Base-by-base conservation (phyloP, 2,797 vertebrate genomes). In the Thripadectes ignobilis region DNA sequence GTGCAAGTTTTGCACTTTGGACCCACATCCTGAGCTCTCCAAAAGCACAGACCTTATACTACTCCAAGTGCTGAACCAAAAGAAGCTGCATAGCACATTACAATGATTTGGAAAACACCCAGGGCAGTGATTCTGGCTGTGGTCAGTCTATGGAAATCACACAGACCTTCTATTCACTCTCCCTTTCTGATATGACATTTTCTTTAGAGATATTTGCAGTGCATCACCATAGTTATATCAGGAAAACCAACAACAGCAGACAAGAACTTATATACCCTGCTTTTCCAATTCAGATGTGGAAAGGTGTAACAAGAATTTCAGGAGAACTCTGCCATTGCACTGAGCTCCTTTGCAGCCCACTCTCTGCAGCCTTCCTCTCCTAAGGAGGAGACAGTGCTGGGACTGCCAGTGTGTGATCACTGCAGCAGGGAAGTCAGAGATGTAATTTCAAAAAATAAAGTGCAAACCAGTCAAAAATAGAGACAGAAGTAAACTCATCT, bases 51-150 rank as follows among this genome's bases (percentile, higher is more conserved):
- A 29, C 24, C 20, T 21, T 4, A 1, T 0, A 1, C 12, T 51
- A 7, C 39, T 68, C 34, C 11, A 34, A 5, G 30, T 23, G 57
- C 29, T 49, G 49, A 43, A 24, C 10, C 46, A 38, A 49, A 14
- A 36, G 36, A 10, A 58, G 43, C 29, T 63, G 27, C 3, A 1
- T 1, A 27, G 18, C 5, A 1, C 0, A 1, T 24, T 7, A 15
- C 15, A 51, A 10, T 4, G 24, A 59, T 26, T 30, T 55, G 58
- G 17, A 14, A 54, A 32, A 17, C 20, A 18, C 12, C 17, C 26
- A 57, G 14, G 27, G 34, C 43, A 61, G 16, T 0, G 4, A 73
- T 3, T 17, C 58, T 46, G 38, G 32, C 39, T 21, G 3, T 5
- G 32, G 14, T 43, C 49, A 58, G 21, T 14, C 48, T 30, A 30